Base-by-base conservation (phyloP, 2,797 vertebrate species). In the Lerista edwardsae region DNA sequence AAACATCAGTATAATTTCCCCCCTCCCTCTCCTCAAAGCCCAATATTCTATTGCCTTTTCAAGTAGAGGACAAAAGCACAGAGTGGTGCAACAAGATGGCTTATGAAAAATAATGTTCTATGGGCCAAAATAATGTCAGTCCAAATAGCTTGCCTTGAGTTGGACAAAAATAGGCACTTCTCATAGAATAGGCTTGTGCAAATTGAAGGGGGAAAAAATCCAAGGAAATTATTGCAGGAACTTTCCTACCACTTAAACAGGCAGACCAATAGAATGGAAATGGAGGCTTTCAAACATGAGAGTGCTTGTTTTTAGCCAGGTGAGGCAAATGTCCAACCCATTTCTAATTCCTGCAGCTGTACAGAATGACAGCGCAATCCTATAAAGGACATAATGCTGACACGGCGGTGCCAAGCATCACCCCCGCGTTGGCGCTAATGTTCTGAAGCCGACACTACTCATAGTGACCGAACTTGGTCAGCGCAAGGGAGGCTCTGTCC, bases 11-110 rank as follows among this genome's bases (percentile, higher is more conserved):
- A 10, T 39, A 57, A 80, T 3, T 72, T 79, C 21, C 29, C 19
- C 79, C 47, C 74, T 31, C 44, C 39, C 76, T 75, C 62, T 75
- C 15, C 51, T 55, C 51, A 78, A 87, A 87, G 73, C 68, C 29
- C 44, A n/a, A 1, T 6, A 67, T 64, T 36, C 44, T 44, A 34
- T 76, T 44, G 71, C 25, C 79, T 83, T 75, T 72, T 85, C 62
- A 31, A 81, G 6, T 55, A 69, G 14, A 86, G 75, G 62, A 75
- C 34, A 84, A 86, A 86, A 78, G 64, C 78, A 62, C 59, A 3
- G 29, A 34, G 17, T 1, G 14, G 55, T 23, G 27, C 67, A 68
- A 47, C 5, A 34, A 59, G 55, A 71, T 0, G 0, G 21, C 65
- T 87, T 74, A 69, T 57, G 82, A 85, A 65, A 80, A 79, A 77